Conservation (phyloP, 2,113 vertebrate genomes). For the Crotalus viridis region DNA sequence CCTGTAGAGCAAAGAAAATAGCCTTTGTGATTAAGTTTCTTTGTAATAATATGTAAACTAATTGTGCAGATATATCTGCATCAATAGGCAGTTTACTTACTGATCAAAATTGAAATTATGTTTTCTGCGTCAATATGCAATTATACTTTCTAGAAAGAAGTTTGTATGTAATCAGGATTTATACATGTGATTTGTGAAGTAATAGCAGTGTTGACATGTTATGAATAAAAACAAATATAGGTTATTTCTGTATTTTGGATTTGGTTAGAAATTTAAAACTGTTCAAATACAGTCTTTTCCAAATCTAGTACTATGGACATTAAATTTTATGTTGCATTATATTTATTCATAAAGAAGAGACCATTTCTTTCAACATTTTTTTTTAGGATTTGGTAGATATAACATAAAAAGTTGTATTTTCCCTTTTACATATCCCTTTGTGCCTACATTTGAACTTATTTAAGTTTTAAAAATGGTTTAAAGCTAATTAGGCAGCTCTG, state of each 20-base stretch:
- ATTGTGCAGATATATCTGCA: not conserved
- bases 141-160: not conserved
- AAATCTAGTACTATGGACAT: constrained; percentile 27
- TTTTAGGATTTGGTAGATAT: not conserved
- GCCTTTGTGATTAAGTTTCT: not conserved
- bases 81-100: not conserved
- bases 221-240: constrained; percentile 20
- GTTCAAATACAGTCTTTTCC: constrained; percentile 12
- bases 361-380: not conserved
- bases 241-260: not conserved
- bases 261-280: constrained; percentile 16
- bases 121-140: not conserved
- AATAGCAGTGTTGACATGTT: not conserved
- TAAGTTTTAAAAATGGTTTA: not conserved
- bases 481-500: not conserved
- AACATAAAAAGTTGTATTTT: not conserved
- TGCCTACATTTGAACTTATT: not conserved
- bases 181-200: constrained; percentile 9
- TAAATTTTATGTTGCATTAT: not conserved
- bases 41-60: not conserved
- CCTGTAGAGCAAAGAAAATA: not conserved
- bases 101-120: not conserved
- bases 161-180: constrained; percentile 1
- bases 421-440: not conserved
- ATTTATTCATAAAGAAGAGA: not conserved